Evolutionary conservation across 2,113 vertebrate genomes (phyloP).

Genomic region (Prinia subflava): DNA sequence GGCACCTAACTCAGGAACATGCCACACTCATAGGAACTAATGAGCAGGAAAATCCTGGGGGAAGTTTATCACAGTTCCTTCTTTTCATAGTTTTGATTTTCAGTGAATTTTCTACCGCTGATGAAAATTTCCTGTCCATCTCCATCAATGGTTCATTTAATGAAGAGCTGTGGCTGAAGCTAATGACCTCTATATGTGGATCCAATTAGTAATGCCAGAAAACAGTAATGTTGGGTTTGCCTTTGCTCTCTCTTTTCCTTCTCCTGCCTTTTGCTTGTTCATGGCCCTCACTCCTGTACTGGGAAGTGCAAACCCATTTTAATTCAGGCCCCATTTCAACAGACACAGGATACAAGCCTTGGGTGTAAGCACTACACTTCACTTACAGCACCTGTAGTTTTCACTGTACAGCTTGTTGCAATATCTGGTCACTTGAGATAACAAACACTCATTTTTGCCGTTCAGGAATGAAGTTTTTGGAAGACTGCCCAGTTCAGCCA

Average conservation of each 20-base stretch:
- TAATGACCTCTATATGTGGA: not conserved
- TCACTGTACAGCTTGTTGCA: not conserved
- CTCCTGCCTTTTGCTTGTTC: not conserved
- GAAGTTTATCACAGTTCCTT: not conserved
- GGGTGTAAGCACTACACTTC: not conserved
- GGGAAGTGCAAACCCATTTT: not conserved
- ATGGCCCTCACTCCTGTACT: not conserved
- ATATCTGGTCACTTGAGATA: not conserved
- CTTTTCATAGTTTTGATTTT: not conserved
- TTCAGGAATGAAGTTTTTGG: conserved; percentile 73
- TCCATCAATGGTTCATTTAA: not conserved
- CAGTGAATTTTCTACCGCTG: not conserved
- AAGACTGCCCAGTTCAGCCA: conserved; percentile 70
- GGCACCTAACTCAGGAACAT: not conserved
- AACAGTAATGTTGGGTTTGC: not conserved
- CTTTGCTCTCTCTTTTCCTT: not conserved
- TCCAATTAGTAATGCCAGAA: not conserved
- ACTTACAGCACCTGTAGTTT: not conserved
- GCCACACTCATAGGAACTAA: not conserved
- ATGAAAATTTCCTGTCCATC: not conserved
- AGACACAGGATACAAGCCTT: not conserved
- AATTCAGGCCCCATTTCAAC: not conserved
- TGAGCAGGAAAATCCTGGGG: not conserved
- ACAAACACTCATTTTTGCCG: not conserved
- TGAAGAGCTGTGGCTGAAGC: not conserved